Evolutionary conservation across 2,797 vertebrate genomes (phyloP), one percentile per base, ranked within the genome.

Genomic region (Alca torda): DNA sequence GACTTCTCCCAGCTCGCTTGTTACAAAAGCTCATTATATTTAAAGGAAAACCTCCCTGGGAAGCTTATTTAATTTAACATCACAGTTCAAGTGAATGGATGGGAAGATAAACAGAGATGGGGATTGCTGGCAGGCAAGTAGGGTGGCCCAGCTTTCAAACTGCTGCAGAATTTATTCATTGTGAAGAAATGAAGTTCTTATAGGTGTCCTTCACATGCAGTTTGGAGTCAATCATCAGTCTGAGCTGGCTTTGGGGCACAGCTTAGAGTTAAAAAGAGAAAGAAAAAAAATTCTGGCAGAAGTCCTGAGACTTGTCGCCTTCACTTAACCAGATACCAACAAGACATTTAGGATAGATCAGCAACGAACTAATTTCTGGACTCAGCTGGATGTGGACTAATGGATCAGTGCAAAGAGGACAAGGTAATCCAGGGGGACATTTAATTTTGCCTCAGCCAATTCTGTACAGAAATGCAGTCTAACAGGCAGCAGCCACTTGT

Each of bases 1-100:
- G 95, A 89, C 78, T 96, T 95, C 93, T 95, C 87, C 75, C 92
- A 89, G 92, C 75, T 94, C 81, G 31, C 53, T 64, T 89, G 81
- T 60, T 93, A 96, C 91, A 96, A 94, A 94, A 93, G 92, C 84
- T 94, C 91, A 89, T 93, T 95, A 95, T 89, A 95, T 87, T 87
- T 93, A 92, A 89, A 77, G 89, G 90, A 90, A 94, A 95, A 87
- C 91, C 92, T 95, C 84, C 84, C 87, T 61, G 87, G 79, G 95
- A 95, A 91, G 84, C 90, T 95, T 85, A 96, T 96, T 91, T 95
- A 91, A 94, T 92, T 96, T 95, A 93, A 70, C 89, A 89, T 85
- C 75, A 77, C 0, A 2, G 89, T 75, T 94, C 60, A 75, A 87
- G 53, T 75, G 87, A 94, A 84, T n/a, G 79, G 72, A 87, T 78